Base-by-base conservation (phyloP, 2,113 vertebrate species). In the Sakesphorus luctuosus region DNA sequence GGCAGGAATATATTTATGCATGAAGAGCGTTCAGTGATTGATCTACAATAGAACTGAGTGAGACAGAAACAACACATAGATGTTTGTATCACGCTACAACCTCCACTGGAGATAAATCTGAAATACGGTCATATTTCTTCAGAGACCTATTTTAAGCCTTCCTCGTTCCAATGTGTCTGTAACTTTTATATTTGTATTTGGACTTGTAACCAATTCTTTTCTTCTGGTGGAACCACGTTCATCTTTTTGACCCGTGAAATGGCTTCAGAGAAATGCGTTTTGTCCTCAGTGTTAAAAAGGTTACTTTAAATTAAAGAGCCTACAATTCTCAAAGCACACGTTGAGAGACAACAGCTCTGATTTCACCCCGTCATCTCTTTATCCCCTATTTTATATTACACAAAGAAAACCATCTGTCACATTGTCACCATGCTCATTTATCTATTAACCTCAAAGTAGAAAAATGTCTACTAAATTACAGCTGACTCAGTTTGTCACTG, bases 1-100 rank as follows among this genome's bases (percentile, higher is more conserved):
- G 53, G 4, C 74, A 77, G 59, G 55, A 74, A 90, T 94, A 56
- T 85, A 95, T 94, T 93, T 95, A 91, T 91, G 84, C 87, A 85
- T 53, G 38, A 59, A 74, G 43, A 38, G 29, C 50, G 40, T 76
- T 83, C 63, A 3, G 9, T 94, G 94, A 94, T 82, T 91, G 81
- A 95, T 96, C 74, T 69, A 38, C 78, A 90, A 25, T 85, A 89
- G 90, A 93, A 91, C 23, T 73, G 67, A 89, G 40, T 26, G 74
- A 94, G 91, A 91, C 78, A 93, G 71, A 85, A 93, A 80, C 66
- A 87, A 89, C 38, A 87, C 49, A 47, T n/a, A 85, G 43, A 58
- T 62, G 47, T 80, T 94, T 91, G 67, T 85, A 59, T 85, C 84
- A 23, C 33, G 82, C 31, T 53, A 18, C 56, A 91, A 53, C 52